Conservation (phyloP, 1,140 invertebrate species). For the Cheumatopsyche charites region DNA sequence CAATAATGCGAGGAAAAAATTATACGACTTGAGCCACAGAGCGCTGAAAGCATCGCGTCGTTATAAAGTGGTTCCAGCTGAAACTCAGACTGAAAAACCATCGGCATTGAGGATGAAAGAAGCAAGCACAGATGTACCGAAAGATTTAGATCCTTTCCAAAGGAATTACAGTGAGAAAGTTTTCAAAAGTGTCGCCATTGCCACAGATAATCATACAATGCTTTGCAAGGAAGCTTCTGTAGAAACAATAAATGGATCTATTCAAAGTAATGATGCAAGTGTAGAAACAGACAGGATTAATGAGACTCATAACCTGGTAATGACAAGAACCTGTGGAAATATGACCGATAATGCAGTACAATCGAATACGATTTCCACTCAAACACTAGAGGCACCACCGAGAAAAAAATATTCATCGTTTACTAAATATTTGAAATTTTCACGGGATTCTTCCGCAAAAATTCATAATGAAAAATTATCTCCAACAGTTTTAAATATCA, state of each 20-base stretch:
- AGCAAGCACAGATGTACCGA: conserved; percentile 61
- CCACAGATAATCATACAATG: conserved; percentile 55
- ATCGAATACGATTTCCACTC: conserved; percentile 33
- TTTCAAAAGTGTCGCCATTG: conserved; percentile 53
- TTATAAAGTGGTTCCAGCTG: conserved; percentile 62
- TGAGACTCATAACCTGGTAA: conserved; percentile 31
- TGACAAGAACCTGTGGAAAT: conserved; percentile 45
- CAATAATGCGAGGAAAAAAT: conserved; percentile 61
- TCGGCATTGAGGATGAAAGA: conserved; percentile 64
- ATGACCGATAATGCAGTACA: conserved; percentile 41
- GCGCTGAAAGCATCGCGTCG: conserved; percentile 63
- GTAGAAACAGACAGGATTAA: conserved; percentile 53
- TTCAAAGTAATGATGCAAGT: conserved; percentile 55
- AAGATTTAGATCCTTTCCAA: conserved; percentile 58
- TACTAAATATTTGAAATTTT: conserved; percentile 45
- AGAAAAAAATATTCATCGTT: conserved; percentile 45
- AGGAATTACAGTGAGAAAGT: conserved; percentile 50
- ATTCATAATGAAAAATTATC: background rate
- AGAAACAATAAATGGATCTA: conserved; percentile 52
- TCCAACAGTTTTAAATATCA: conserved; percentile 45
- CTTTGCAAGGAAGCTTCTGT: conserved; percentile 57
- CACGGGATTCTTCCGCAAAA: conserved; percentile 12
- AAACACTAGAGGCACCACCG: conserved; percentile 38
- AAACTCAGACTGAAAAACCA: conserved; percentile 65
- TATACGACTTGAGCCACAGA: conserved; percentile 64